Evolutionary conservation across 2,797 vertebrate species (phyloP).

Genomic region (Cryptoprocta ferox): DNA sequence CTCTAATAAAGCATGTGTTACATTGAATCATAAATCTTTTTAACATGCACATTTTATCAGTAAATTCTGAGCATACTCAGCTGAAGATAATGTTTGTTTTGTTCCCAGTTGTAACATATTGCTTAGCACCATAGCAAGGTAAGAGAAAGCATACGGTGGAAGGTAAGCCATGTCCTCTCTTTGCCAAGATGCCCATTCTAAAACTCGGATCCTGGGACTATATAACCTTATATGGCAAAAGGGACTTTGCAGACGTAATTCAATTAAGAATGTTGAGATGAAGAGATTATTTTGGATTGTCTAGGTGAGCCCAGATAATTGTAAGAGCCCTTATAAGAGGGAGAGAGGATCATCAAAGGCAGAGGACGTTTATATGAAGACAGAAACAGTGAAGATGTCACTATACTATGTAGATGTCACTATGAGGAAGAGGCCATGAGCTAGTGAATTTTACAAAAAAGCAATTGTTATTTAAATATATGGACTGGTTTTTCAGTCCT

Average conservation of each 20-base stretch:
- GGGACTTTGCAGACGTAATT: not conserved
- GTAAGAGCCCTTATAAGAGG: not conserved
- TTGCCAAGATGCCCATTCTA: not conserved
- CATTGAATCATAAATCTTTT: not conserved
- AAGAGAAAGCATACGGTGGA: not conserved
- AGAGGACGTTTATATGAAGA: not conserved
- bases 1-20: conserved; percentile 16
- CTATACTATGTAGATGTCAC: not conserved
- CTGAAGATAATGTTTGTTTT: not conserved
- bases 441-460: not conserved
- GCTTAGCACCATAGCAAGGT: not conserved
- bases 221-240: not conserved
- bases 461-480: not conserved
- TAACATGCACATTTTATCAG: not conserved
- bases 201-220: not conserved
- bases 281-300: not conserved
- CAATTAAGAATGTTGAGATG: not conserved
- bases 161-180: not conserved
- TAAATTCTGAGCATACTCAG: not conserved
- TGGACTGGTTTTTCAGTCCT: not conserved
- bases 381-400: not conserved
- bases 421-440: not conserved
- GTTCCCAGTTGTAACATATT: not conserved
- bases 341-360: not conserved
- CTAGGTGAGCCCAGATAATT: not conserved